A percentile compares a stretch with the other conserved stretches of the same genome.
These are phyloP conservation scores for Drosophila carrolli DNA, from an alignment of 1,140 invertebrate species.

Conservation along the genomic window DNA sequence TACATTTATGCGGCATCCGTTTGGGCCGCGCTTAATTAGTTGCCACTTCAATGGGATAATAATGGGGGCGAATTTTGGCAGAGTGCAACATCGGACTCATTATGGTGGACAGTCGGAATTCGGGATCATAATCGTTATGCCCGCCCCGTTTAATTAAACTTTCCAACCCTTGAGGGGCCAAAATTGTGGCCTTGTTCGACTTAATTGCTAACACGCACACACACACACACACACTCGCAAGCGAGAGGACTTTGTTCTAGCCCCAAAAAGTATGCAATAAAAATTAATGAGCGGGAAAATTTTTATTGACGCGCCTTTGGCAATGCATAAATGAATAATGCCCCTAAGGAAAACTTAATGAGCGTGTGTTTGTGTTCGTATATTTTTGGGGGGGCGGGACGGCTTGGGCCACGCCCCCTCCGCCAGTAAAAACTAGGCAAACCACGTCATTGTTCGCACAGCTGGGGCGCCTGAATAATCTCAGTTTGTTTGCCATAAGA, in stretches of 20 bases:
- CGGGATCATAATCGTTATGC: slow-evolving; percentile 52
- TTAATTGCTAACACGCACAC: slow-evolving; percentile 59
- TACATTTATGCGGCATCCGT: slow-evolving; percentile 45
- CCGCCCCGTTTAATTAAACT: slow-evolving; percentile 63
- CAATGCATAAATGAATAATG: slow-evolving; percentile 72
- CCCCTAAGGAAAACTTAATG: slow-evolving; percentile 41
- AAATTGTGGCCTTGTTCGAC: slow-evolving; percentile 51
- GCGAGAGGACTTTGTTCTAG: slow-evolving; percentile 20
- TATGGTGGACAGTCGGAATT: slow-evolving; percentile 20
- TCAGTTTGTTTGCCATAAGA: slow-evolving; percentile 61
- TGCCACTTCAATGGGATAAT: slow-evolving; percentile 34
- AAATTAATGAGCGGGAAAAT: slow-evolving; percentile 76
- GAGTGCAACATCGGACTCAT: slow-evolving; percentile 20
- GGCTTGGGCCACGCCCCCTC: slow-evolving; percentile 4
- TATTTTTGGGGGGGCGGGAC: not conserved
- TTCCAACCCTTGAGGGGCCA: slow-evolving; percentile 42
- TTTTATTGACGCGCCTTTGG: slow-evolving; percentile 71
- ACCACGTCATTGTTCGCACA: slow-evolving; percentile 43
- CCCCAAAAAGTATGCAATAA: slow-evolving; percentile 69
- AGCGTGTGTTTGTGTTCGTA: slow-evolving; percentile 17
- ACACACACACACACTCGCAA: slow-evolving; percentile 9
- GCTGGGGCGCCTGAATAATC: slow-evolving; percentile 35
- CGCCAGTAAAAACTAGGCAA: slow-evolving; percentile 34
- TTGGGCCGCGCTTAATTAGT: slow-evolving; percentile 54
- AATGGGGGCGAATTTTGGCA: slow-evolving; percentile 4